Evolutionary conservation across 2,113 vertebrate species (phyloP).

Genomic region (Hyaena hyaena): DNA sequence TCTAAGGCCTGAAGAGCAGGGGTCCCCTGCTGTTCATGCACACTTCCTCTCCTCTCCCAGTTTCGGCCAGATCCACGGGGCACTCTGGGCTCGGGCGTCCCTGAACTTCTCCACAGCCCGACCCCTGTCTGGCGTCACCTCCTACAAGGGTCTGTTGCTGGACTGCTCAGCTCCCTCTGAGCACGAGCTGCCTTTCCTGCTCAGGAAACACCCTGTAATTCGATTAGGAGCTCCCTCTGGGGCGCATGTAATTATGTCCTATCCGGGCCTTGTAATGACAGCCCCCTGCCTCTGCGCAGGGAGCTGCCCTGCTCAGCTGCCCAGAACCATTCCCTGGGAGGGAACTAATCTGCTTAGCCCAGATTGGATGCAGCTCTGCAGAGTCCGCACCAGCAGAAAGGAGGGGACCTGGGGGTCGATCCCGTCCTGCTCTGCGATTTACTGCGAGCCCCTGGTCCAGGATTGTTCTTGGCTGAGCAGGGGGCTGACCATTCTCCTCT

Average conservation of each 20-base stretch:
- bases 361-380: conserved; percentile 78
- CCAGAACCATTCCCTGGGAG: conserved; percentile 85
- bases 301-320: conserved; percentile 82
- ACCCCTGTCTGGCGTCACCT: not conserved
- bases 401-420: not conserved
- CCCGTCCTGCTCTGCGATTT: not conserved
- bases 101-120: not conserved
- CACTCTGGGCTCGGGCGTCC: not conserved
- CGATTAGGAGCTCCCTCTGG: conserved; percentile 85
- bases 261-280: conserved; percentile 86
- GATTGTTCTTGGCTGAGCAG: not conserved
- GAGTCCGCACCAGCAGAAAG: conserved; percentile 72
- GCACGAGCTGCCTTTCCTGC: conserved; percentile 79
- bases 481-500: not conserved
- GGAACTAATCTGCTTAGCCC: conserved; percentile 86
- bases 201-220: conserved; percentile 87
- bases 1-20: not conserved
- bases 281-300: conserved; percentile 78
- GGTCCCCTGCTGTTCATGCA: not conserved
- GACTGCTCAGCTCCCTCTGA: conserved; percentile 63
- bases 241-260: conserved; percentile 87
- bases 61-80: not conserved
- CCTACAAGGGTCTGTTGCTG: not conserved
- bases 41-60: not conserved
- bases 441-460: not conserved